Evolutionary conservation across 1,140 invertebrate genomes (phyloP).

Genomic region (Diorhabda sublineata): DNA sequence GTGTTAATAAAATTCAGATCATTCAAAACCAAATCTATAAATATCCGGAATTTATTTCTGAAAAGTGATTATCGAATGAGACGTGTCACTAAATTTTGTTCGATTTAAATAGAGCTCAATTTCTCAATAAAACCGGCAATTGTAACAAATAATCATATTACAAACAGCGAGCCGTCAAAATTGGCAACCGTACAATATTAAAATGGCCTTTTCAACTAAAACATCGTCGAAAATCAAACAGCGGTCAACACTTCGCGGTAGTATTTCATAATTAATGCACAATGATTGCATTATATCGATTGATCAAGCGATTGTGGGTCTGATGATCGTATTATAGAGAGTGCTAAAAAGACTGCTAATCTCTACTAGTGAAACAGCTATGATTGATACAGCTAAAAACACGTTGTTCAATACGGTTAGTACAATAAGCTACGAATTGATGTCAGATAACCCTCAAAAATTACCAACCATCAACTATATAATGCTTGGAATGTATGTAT

Average conservation of each 20-base stretch:
- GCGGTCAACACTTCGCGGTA: constrained; percentile 39
- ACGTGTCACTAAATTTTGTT: constrained; percentile 28
- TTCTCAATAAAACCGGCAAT: constrained; percentile 33
- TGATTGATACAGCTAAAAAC: constrained; percentile 29
- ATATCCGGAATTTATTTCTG: not conserved
- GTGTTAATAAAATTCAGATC: too few relatives aligned
- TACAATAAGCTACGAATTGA: constrained; percentile 8
- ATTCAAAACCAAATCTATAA: too few relatives aligned
- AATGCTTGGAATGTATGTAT: not conserved
- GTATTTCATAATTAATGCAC: constrained; percentile 40
- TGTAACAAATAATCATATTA: constrained; percentile 37
- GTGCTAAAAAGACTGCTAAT: constrained; percentile 27
- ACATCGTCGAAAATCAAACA: constrained; percentile 39
- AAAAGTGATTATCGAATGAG: not conserved
- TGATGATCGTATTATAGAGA: constrained; percentile 32
- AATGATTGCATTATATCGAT: constrained; percentile 38
- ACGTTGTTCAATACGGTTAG: constrained; percentile 21
- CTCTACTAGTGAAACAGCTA: constrained; percentile 30
- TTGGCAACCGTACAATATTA: constrained; percentile 31
- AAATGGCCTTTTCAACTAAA: constrained; percentile 37
- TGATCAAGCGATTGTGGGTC: constrained; percentile 32
- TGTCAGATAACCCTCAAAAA: constrained; percentile 31
- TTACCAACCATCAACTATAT: constrained; percentile 22
- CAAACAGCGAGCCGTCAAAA: constrained; percentile 31
- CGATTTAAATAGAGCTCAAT: constrained; percentile 31